Base-by-base conservation (phyloP, 2,888 invertebrate species). In the Drosophila kuntzei region DNA sequence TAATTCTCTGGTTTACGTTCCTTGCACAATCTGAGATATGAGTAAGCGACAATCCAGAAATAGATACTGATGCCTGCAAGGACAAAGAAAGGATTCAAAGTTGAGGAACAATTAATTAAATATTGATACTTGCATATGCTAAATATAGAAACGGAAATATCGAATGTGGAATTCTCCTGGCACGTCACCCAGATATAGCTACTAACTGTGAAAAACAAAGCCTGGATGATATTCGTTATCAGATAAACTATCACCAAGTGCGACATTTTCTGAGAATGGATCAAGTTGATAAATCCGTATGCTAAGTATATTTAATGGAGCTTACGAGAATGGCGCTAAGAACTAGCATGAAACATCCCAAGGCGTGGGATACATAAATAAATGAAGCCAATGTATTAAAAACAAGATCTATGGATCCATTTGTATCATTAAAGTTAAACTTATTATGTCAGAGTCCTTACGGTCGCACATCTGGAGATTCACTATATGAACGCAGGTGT, bases 1-100 rank as follows among this genome's bases (percentile, higher is more conserved):
- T 11, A 18, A 6, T 18, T 0, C 12, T 3, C 18, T 16, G 18
- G 20, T 0, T 14, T 1, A 6, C 9, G 37, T 1, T 61, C 37
- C 14, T 18, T 57, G 46, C 81, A 78, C 2, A 14, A 6, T 14
- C 6, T 16, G 6, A 51, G 61, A 22, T 32, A 71, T 0, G 67
- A 65, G 18, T 53, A 50, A 6, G 71, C 65, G 8, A 75, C 55
- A 1, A 71, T 0, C 75, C 63, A 71, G 32, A 75, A 68, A 39
- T 81, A 81, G 5, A 78, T 0, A 32, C 67, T 36, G 0, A 27
- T 0, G 1, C 46, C 76, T 76, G 20, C 2, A 44, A 27, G 1
- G 4, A 61, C 6, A 39, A 12, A 18, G 1, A 14, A 2, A 4
- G 14, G 14, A 9, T 27, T 7, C 4, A 22, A 2, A 11, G 2